Conservation (phyloP, 2,888 invertebrate genomes). For the Drosophila melanosoma region DNA sequence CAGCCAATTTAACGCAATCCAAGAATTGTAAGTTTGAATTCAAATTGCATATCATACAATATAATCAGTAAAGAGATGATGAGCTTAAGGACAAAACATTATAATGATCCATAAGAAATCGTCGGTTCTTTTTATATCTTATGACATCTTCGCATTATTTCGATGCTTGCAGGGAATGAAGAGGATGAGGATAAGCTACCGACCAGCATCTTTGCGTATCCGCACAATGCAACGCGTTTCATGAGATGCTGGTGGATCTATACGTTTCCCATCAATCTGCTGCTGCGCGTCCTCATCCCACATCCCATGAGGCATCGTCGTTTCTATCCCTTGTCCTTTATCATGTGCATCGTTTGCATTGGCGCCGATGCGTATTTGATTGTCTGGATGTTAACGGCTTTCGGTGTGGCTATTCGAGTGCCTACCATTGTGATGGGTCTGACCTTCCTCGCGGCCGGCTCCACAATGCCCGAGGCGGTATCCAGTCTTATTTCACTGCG, state of each 20-base stretch:
- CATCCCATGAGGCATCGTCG: slow-evolving; percentile 87
- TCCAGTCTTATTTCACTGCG: slow-evolving; percentile 94
- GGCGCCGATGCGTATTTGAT: slow-evolving; percentile 93
- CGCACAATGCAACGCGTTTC: slow-evolving; percentile 76
- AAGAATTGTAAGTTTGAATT: slow-evolving; percentile 78
- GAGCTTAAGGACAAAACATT: not conserved
- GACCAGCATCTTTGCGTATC: slow-evolving; percentile 85
- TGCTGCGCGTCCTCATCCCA: slow-evolving; percentile 90
- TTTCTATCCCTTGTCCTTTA: slow-evolving; percentile 91
- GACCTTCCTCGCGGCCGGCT: slow-evolving; percentile 95
- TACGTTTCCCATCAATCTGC: slow-evolving; percentile 89
- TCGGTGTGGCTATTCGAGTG: slow-evolving; percentile 92
- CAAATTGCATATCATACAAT: not conserved
- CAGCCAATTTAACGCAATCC: slow-evolving; percentile 77
- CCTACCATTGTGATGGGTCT: slow-evolving; percentile 96
- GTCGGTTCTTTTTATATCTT: not conserved
- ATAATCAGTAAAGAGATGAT: not conserved
- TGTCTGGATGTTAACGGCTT: slow-evolving; percentile 96
- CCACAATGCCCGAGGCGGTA: slow-evolving; percentile 92
- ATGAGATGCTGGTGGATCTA: slow-evolving; percentile 88
- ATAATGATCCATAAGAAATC: not conserved
- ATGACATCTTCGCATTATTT: not conserved
- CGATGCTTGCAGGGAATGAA: slow-evolving; percentile 65
- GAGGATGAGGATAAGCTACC: slow-evolving; percentile 65
- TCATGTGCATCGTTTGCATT: slow-evolving; percentile 95